Percentiles rank a stretch among this genome's conserved stretches.
phyloP scores from a whole-genome alignment of 1,140 invertebrate genomes.

The Anthonomus grandis region DNA sequence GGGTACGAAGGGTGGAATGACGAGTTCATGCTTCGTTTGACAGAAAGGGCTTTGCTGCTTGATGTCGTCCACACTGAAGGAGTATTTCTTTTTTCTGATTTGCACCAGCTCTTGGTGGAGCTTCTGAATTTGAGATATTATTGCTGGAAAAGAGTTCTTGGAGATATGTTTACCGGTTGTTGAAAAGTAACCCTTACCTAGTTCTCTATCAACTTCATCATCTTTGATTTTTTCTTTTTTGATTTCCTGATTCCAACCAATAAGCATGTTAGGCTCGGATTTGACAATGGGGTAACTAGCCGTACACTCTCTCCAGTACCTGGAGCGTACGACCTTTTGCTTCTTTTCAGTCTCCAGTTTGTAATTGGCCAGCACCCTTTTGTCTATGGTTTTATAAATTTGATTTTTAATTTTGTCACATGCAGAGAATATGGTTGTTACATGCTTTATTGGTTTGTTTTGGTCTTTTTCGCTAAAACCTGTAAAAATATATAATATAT shows the following conservation, averaged over 20 bases:
- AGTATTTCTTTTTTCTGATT: not conserved
- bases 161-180: not conserved
- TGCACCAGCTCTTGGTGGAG: not conserved
- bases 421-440: not conserved
- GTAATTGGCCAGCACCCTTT: not conserved
- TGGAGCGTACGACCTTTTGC: not conserved
- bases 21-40: constrained; percentile 7
- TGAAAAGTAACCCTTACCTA: not conserved
- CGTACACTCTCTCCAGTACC: not conserved
- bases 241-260: no score
- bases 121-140: constrained; percentile 2
- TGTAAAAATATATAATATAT: not conserved
- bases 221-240: not conserved
- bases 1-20: constrained; percentile 21
- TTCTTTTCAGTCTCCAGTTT: not conserved
- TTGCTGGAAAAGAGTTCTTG: not conserved
- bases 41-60: not conserved
- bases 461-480: not conserved
- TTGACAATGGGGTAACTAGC: no score
- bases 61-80: not conserved
- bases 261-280: no score
- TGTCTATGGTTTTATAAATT: constrained; percentile 8
- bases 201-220: not conserved
- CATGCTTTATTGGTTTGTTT: not conserved
- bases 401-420: not conserved